These are phyloP conservation scores for Zootoca vivipara DNA, from an alignment of 2,113 vertebrate species.

Conservation along the genomic window DNA sequence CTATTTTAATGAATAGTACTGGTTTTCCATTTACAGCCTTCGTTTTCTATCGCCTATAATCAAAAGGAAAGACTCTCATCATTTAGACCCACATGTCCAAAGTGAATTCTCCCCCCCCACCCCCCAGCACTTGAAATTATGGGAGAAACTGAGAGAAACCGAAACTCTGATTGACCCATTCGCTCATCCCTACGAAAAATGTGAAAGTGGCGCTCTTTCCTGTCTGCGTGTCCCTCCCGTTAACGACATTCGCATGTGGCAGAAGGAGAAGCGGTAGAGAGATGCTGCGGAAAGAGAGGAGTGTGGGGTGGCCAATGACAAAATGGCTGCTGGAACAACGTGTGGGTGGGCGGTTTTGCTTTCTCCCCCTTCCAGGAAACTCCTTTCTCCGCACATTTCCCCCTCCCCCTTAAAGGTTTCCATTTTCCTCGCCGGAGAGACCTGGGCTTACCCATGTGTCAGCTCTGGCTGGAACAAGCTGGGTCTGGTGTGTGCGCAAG, in stretches of 20 bases:
- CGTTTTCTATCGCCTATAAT: no score
- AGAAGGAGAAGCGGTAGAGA: no score
- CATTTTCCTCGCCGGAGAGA: constrained; percentile 64
- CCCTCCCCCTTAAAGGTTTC: constrained; percentile 59
- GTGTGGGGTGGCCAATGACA: not conserved
- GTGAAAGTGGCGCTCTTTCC: not conserved
- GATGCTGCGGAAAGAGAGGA: not conserved
- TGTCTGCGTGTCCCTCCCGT: not conserved
- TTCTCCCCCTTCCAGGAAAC: constrained; percentile 42
- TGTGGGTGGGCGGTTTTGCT: constrained; percentile 65
- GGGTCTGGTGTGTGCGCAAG: constrained; percentile 45
- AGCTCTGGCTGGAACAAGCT: constrained; percentile 67
- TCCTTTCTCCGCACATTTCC: constrained; percentile 20
- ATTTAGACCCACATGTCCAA: no score
- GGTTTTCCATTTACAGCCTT: no score
- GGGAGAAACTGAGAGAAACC: no score
- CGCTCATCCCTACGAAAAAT: not conserved
- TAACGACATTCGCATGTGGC: not conserved
- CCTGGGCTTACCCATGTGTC: constrained; percentile 66
- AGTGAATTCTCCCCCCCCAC: no score
- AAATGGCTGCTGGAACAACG: constrained; percentile 72
- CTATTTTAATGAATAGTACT: no score
- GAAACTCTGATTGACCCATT: no score
- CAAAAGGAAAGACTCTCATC: no score
- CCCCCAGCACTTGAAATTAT: no score